Evolutionary conservation across 2,113 vertebrate genomes (phyloP).

Genomic region (Conger conger): DNA sequence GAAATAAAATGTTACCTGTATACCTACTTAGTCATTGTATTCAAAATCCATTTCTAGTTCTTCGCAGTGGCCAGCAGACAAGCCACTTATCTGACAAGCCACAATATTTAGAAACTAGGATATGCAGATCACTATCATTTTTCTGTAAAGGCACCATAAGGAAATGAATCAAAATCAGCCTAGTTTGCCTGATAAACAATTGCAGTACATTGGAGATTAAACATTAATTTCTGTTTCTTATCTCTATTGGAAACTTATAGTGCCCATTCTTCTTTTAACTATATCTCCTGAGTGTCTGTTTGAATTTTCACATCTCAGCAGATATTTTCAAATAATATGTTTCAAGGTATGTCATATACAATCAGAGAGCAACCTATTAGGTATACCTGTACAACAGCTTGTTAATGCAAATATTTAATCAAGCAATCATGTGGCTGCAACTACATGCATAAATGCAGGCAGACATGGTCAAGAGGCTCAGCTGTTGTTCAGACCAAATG

Average conservation of each 20-base stretch:
- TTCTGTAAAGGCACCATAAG: background rate
- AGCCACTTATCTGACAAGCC: background rate
- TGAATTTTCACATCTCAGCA: background rate
- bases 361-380: too few species aligned
- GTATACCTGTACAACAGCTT: too few species aligned
- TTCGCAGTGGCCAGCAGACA: background rate
- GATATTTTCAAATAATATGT: too few species aligned
- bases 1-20: too few species aligned
- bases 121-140: background rate
- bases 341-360: too few species aligned
- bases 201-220: background rate
- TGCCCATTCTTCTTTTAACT: background rate
- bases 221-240: background rate
- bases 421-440: too few species aligned
- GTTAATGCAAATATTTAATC: too few species aligned
- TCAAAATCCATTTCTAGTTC: background rate
- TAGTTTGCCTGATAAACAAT: background rate
- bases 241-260: background rate
- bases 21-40: background rate
- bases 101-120: background rate
- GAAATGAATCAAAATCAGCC: background rate
- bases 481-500: too few species aligned
- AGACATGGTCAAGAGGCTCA: too few species aligned
- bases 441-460: too few species aligned
- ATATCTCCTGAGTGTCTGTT: background rate